Evolutionary conservation across 2,113 vertebrate species (phyloP), one percentile per base, ranked within the genome.

Genomic region (Nasalis larvatus): DNA sequence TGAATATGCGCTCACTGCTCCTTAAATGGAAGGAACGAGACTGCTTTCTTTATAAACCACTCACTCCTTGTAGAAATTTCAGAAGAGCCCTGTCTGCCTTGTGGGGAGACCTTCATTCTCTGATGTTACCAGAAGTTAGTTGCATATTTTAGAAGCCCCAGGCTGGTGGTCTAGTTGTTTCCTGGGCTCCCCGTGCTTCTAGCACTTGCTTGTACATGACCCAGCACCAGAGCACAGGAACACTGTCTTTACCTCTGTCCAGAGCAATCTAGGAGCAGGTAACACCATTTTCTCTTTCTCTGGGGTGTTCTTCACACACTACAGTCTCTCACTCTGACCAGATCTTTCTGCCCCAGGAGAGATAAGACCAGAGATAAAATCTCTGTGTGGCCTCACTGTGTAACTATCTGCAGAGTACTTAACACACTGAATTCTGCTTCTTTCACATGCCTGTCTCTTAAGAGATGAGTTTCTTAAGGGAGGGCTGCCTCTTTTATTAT

Each of bases 91-190:
- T 3, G 0, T 45, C n/a, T 73, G 89, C 52, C 40, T 18, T 16
- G 23, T 4, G 16, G 2, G 0, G 9, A 45, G 45, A 68, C 54
- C 45, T 18, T 42, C 17, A 17, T 93, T 42, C 49, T 68, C 58
- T 20, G 8, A 21, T 8, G 2, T 60, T 16, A 37, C 69, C 16
- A 23, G 6, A 71, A 71, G 49, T 18, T 60, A 16, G 18, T n/a
- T n/a, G 14, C 7, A 4, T n/a, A 1, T 23, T 18, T 0, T 27
- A 8, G 45, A 73, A 54, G 3, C 63, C 47, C 47, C 20, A 18
- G 49, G 42, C 52, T 35, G 58, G 4, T 1, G 58, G 18, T 78
- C 35, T 12, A 16, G 4, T 40, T 68, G 23, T 23, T 76, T 54
- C 45, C 23, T 20, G 3, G 30, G 17, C 45, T 77, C 77, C 37